Base-by-base conservation (phyloP, 2,888 invertebrate species). In the Spisula subtruncata region DNA sequence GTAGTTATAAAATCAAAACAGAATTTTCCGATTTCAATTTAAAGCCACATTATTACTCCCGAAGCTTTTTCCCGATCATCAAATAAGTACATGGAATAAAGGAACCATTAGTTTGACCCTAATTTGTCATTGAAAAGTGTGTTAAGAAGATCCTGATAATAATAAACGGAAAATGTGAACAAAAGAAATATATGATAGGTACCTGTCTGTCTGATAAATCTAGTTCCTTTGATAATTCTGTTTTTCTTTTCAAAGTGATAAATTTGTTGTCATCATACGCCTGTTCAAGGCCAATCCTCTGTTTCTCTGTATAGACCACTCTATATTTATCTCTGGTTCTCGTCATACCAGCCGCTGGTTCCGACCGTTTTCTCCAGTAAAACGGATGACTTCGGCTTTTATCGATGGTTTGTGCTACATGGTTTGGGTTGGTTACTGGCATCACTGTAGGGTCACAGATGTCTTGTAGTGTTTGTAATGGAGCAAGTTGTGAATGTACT, bases 131-230 rank as follows among this genome's bases (percentile, higher is more conserved):
- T 41, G 41, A 5, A 41, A 41, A 41, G 8, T 8, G 41, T 8
- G 8, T 41, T 41, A 41, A 41, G 4, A 41, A 41, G 41, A 8
- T 41, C 41, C 2, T 8, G 41, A 5, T 5, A 41, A 41, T 5
- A 41, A 8, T 41, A 41, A 41, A 8, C 8, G 2, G 41, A 41
- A 41, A n/a, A n/a, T n/a, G n/a, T n/a, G 41, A 41, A 41, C 2
- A 41, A 5, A 41, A 8, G 2, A 41, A 41, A 41, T 41, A 8
- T 41, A 41, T 41, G 41, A 12, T 35, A 35, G 32, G 1, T 81
- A 84, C 88, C 88, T 88, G 88, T 88, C 88, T 88, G 14, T 88
- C 88, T 54, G 88, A 88, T 25, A 88, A 60, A 48, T 88, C 32
- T 6, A 88, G 81, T 25, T 84, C 81, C 56, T 84, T 81, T 10